Evolutionary conservation across 1,140 invertebrate species (phyloP).

Genomic region (Rhyzopertha dominica): DNA sequence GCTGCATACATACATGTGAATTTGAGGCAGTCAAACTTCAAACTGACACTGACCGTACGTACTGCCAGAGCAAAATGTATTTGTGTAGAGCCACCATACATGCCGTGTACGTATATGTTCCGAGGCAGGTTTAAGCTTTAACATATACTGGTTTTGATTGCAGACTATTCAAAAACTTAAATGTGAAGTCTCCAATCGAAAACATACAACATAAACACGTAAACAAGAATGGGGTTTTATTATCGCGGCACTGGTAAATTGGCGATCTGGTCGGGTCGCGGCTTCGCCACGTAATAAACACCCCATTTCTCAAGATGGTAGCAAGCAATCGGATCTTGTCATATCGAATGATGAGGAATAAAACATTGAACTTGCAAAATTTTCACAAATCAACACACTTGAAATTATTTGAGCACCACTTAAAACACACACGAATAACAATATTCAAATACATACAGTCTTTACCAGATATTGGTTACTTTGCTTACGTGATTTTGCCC

Average conservation of each 20-base stretch:
- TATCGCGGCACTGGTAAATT: no score
- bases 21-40: conserved; percentile 33
- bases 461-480: conserved; percentile 46
- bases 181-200: conserved; percentile 34
- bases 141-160: conserved; percentile 30
- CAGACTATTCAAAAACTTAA: conserved; percentile 37
- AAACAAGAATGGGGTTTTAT: conserved; percentile 12
- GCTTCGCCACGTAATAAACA: no score
- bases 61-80: conserved; percentile 41
- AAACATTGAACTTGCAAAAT: conserved; percentile 47
- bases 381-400: conserved; percentile 46
- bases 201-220: conserved; percentile 33
- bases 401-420: conserved; percentile 46
- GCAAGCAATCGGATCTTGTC: conserved; percentile 42
- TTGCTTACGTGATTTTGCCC: conserved; percentile 49
- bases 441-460: conserved; percentile 47
- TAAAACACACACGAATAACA: conserved; percentile 47
- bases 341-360: conserved; percentile 40
- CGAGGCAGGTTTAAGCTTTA: conserved; percentile 39
- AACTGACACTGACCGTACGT: conserved; percentile 24
- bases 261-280: no score
- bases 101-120: conserved; percentile 39
- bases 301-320: conserved; percentile 25
- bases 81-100: conserved; percentile 40
- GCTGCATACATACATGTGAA: conserved; percentile 41